Evolutionary conservation across 30 jellyfish, hydroid and myxozoan species (phyloP), one percentile per base, ranked within the genome.

Genomic region (Turritopsis dohrnii): DNA sequence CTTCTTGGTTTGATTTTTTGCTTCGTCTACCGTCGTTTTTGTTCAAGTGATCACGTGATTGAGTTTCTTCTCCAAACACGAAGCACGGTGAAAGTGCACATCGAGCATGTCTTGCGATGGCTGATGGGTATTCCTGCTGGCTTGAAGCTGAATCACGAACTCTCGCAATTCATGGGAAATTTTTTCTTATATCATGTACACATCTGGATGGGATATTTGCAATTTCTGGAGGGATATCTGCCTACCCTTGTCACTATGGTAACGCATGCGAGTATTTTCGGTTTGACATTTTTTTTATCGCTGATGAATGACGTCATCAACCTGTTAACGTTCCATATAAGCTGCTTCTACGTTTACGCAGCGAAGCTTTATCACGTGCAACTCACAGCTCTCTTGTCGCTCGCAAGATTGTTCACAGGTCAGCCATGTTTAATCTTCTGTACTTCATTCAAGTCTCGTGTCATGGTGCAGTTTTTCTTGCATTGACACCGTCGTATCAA

Each of bases 61-160:
- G 22, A 73, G 53, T 18, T 9, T 28, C 26, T 84, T 72, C 18
- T 74, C 16, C 25, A 72, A n/a, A 24, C 65, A 24, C 88, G 88
- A 17, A 21, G 30, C 53, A 16, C 21, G 71, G 83, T 91, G 18
- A 74, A 83, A 31, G 84, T 23, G 5, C 76, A 79, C 41, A 52
- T 91, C 18, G 82, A 65, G 29, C 74, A 66, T 22, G 75, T 93
- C 18, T 79, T 93, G 26, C 84, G 82, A 29, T 93, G 98, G 96
- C 72, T 93, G 83, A 88, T 88, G 95, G 98, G 98, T 18, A 94
- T 88, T 26, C 98, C 98, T 27, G 98, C 98, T 28, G 98, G 98
- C 7, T 71, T 93, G 83, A 93, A 93, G 85, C 71, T 93, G 21
- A 93, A 88, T 85, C 88, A 93, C 7, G 98, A 93, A 85, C 54